Conservation (phyloP, 2,888 invertebrate species). For the Torymus tubicola region DNA sequence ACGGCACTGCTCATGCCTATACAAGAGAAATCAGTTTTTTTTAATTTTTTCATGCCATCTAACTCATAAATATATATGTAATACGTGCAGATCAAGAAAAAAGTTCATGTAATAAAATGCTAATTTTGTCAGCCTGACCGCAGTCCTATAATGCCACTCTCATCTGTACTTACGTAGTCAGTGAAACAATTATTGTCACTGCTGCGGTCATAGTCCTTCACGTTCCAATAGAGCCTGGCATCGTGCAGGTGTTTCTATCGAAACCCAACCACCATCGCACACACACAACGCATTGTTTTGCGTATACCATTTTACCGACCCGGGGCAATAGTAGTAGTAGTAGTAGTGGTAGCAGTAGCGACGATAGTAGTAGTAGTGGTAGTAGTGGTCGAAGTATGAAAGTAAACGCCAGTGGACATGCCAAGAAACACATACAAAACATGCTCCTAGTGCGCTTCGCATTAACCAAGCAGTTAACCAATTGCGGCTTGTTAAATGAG, state of each 20-base stretch:
- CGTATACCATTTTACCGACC: constrained; percentile 70
- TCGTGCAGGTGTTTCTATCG: constrained; percentile 81
- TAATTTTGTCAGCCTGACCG: not conserved
- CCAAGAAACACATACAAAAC: constrained; percentile 74
- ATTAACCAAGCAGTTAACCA: constrained; percentile 70
- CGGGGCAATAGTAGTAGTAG: constrained; percentile 60
- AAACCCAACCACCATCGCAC: constrained; percentile 66
- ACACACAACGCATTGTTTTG: not conserved
- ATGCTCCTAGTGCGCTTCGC: constrained; percentile 75
- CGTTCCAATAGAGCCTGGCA: constrained; percentile 80
- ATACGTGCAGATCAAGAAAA: not conserved
- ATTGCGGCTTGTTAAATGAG: not conserved
- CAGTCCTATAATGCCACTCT: constrained; percentile 40
- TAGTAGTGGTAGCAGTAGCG: constrained; percentile 64
- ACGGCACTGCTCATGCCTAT: not conserved
- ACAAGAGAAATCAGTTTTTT: not conserved
- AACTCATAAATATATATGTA: too few species aligned
- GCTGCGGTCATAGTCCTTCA: constrained; percentile 73
- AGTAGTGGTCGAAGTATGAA: constrained; percentile 58
- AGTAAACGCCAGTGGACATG: constrained; percentile 73
- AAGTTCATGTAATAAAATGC: constrained; percentile 28
- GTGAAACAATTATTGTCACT: constrained; percentile 70
- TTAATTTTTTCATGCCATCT: not conserved
- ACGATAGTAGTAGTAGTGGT: constrained; percentile 67
- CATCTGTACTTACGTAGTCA: constrained; percentile 71